Evolutionary conservation across 2,888 invertebrate genomes (phyloP).

Genomic region (Lepidochitona cinerea): DNA sequence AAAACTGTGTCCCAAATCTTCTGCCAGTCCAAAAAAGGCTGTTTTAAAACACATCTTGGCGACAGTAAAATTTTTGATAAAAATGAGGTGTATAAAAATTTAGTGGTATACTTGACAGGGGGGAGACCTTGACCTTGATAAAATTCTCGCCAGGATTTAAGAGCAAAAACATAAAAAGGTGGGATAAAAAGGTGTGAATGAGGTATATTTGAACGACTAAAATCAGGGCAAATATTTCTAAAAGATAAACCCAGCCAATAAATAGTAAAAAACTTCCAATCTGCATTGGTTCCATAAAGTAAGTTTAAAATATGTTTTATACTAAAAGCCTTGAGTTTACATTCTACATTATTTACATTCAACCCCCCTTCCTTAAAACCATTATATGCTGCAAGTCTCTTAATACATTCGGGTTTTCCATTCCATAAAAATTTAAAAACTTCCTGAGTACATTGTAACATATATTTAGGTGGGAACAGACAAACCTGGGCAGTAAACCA

Average conservation of each 20-base stretch:
- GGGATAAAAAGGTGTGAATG: conserved; percentile 1
- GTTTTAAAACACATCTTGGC: not conserved
- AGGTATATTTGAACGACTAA: not conserved
- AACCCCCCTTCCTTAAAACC: not conserved
- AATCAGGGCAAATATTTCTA: not conserved
- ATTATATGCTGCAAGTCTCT: not conserved
- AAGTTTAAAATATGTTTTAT: not conserved
- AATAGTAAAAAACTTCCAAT: conserved; percentile 1
- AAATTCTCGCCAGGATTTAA: not conserved
- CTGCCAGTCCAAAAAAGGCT: not conserved
- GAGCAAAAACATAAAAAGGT: not conserved
- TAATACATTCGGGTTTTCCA: not conserved
- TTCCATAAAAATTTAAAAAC: not conserved
- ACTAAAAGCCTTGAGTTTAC: not conserved
- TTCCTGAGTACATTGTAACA: not conserved
- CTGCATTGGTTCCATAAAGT: not conserved
- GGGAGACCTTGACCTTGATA: not conserved
- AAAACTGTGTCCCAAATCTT: not conserved
- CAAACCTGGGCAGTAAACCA: not conserved
- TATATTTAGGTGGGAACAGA: not conserved
- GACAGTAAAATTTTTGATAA: not conserved
- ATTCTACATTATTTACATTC: not conserved
- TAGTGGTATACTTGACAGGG: not conserved
- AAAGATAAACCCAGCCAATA: not conserved
- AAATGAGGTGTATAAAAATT: not conserved